These are phyloP conservation scores for Eilema sororculum DNA, from an alignment of 2,888 invertebrate genomes.

Conservation along the genomic window DNA sequence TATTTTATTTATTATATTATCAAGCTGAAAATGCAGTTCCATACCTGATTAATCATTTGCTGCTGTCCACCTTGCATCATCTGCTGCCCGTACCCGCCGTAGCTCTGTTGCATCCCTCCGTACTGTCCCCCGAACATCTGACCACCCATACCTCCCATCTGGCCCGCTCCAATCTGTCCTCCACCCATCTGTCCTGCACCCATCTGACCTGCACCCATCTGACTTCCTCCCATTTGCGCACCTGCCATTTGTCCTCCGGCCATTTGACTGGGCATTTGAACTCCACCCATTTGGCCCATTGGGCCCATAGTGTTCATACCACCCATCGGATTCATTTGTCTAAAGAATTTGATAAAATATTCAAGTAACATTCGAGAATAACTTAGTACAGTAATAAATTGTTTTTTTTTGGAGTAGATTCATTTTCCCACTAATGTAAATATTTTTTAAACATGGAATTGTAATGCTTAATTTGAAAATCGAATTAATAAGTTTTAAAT, in stretches of 20 bases:
- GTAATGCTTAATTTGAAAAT: not conserved
- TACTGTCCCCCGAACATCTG: slow-evolving; percentile 89
- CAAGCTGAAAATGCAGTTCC: not conserved
- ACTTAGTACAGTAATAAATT: too few relatives aligned
- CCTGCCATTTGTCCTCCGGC: slow-evolving; percentile 76
- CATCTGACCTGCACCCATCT: slow-evolving; percentile 75
- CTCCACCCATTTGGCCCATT: slow-evolving; percentile 79
- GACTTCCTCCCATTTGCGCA: slow-evolving; percentile 72
- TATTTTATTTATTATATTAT: not conserved
- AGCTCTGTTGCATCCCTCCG: slow-evolving; percentile 88
- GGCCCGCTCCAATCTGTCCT: slow-evolving; percentile 76
- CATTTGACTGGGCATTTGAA: slow-evolving; percentile 75
- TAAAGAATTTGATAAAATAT: slow-evolving; percentile 36
- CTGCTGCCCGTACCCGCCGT: slow-evolving; percentile 80
- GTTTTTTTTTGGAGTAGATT: too few relatives aligned
- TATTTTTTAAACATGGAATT: not conserved
- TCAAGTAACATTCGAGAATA: too few relatives aligned
- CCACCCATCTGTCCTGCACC: slow-evolving; percentile 75
- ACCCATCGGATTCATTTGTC: slow-evolving; percentile 84
- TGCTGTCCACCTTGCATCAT: slow-evolving; percentile 86
- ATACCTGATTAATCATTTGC: slow-evolving; percentile 85
- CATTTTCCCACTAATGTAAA: too few relatives aligned
- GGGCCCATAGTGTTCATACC: slow-evolving; percentile 81
- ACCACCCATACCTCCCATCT: slow-evolving; percentile 82
- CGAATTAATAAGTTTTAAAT: not conserved